Base-by-base conservation (phyloP, 2,797 vertebrate genomes). In the Malurus leucopterus region DNA sequence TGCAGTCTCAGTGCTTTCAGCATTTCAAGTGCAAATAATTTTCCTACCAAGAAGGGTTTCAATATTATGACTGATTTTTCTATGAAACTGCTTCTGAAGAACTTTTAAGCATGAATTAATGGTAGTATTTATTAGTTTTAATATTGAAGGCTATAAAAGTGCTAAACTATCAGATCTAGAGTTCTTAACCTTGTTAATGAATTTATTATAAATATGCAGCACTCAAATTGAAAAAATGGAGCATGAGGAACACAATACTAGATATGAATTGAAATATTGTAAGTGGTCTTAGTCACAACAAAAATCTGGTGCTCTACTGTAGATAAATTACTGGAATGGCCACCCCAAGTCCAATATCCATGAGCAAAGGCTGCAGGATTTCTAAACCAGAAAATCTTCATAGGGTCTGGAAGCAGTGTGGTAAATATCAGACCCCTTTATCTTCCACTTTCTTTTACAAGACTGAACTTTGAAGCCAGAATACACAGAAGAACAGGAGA, bases 191-290 rank as follows among this genome's bases (percentile, higher is more conserved):
- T 44, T 55, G 15, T 1, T 57, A 44, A 69, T 55, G 13, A 77
- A 43, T 64, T 76, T 69, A 47, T 16, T 54, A 3, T 46, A 69
- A 64, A 14, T 38, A 46, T 34, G 3, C 16, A 64, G 17, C 8
- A 65, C 24, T 62, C 14, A n/a, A 27, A 16, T 2, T 61, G 9
- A 4, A 16, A 34, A 43, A 63, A 68, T 24, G 46, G 54, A 62
- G 4, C 6, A 0, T 26, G 8, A n/a, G 0, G 8, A 51, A 55
- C 26, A 21, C 36, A 69, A 34, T 46, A 24, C 4, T 21, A 41
- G 13, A 11, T 82, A 22, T 10, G 3, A 70, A 55, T 51, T 55
- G 57, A 69, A 64, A 55, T n/a, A 22, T 20, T 74, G 34, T 47
- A 57, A 40, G 16, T 57, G 14, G 21, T 36, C 32, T 77, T 74